Percentiles rank a stretch among this genome's conserved stretches.
Conservation (phyloP, 2,113 vertebrate genomes). For the Phoxinus phoxinus region DNA sequence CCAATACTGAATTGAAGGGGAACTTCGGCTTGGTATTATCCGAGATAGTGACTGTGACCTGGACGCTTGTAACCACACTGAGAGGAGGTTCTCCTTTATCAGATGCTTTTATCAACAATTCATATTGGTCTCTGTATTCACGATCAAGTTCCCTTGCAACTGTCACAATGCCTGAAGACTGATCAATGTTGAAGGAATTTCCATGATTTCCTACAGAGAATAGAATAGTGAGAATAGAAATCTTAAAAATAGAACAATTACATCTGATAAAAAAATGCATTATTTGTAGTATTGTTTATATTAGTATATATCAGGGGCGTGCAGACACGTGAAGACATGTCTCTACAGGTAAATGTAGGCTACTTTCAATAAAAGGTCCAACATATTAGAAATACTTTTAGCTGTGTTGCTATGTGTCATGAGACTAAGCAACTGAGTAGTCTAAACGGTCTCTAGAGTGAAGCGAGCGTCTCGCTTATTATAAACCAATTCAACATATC, state of each 20-base stretch:
- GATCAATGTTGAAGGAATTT: slow-evolving; percentile 81
- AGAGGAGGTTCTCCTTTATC: slow-evolving; percentile 80
- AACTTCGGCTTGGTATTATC: slow-evolving; percentile 84
- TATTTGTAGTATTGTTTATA: too few species aligned
- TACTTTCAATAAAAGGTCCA: too few species aligned
- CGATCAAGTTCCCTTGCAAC: slow-evolving; percentile 80
- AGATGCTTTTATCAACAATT: slow-evolving; percentile 80
- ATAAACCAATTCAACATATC: too few species aligned
- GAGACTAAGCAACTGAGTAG: too few species aligned
- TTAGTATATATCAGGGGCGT: too few species aligned
- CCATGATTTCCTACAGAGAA: slow-evolving; percentile 79
- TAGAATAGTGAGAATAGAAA: not conserved
- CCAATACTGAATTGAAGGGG: slow-evolving; percentile 74
- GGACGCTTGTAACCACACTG: slow-evolving; percentile 78
- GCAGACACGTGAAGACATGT: too few species aligned
- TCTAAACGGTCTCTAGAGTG: too few species aligned
- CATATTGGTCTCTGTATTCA: slow-evolving; percentile 76
- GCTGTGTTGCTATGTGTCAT: too few species aligned
- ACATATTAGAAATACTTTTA: too few species aligned
- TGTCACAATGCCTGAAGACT: slow-evolving; percentile 80
- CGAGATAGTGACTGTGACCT: slow-evolving; percentile 79
- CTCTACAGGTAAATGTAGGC: too few species aligned
- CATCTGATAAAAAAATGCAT: too few species aligned
- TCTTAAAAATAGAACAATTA: not conserved
- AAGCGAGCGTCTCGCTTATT: too few species aligned